These are phyloP conservation scores for Calidris pugnax DNA, from an alignment of 2,113 vertebrate species.

Conservation along the genomic window DNA sequence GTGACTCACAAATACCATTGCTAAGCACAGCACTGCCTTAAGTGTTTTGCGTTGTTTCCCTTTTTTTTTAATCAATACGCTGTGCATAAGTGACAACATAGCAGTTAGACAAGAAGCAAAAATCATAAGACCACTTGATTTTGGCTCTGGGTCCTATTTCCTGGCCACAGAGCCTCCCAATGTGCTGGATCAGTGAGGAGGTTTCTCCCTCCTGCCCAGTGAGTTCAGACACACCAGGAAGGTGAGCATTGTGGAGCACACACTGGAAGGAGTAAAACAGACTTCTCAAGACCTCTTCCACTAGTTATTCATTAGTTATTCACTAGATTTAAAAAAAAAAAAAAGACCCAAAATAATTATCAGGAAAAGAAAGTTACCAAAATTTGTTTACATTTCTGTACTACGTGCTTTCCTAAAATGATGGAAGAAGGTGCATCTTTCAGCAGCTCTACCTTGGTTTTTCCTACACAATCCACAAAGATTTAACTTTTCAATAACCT, in stretches of 20 bases:
- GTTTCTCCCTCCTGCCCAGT: not conserved
- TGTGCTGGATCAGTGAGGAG: not conserved
- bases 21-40: not conserved
- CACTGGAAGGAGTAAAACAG: not conserved
- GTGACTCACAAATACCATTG: not conserved
- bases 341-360: not conserved
- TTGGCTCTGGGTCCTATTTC: not conserved
- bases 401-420: not conserved
- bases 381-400: not conserved
- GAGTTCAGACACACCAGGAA: not conserved
- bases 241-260: fast-evolving
- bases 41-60: not conserved
- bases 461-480: not conserved
- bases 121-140: not conserved
- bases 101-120: not conserved
- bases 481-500: not conserved
- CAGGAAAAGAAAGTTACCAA: not conserved
- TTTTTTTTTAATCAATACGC: not conserved
- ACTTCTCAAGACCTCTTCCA: not conserved
- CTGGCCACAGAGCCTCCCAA: not conserved
- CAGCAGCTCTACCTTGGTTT: not conserved
- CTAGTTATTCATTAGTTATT: not conserved
- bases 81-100: not conserved
- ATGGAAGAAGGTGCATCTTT: not conserved
- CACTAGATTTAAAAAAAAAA: not conserved